Conservation (phyloP, 2,888 invertebrate genomes). For the Nysson spinosus region DNA sequence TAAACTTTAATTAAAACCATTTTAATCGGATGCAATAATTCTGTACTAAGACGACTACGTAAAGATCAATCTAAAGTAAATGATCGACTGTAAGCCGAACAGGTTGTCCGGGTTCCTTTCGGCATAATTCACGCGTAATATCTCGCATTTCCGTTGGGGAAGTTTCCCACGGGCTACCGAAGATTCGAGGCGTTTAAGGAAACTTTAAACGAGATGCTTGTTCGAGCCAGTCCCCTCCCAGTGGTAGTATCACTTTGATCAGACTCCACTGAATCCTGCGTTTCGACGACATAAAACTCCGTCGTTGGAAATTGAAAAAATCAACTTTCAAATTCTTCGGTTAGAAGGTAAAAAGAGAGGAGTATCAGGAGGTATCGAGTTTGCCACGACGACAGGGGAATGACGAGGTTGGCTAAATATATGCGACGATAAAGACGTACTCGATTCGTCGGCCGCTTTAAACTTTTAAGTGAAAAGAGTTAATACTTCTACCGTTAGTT, state of each 20-base stretch:
- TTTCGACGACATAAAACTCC: background rate
- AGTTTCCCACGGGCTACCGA: conserved; percentile 31
- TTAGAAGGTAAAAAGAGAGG: background rate
- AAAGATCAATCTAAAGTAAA: too few species aligned
- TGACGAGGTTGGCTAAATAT: conserved; percentile 28
- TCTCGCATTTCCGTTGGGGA: conserved; percentile 21
- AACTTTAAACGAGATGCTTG: conserved; percentile 48
- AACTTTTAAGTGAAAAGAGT: conserved; percentile 64
- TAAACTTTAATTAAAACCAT: too few species aligned
- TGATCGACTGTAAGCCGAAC: too few species aligned
- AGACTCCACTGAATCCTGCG: background rate
- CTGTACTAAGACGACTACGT: too few species aligned
- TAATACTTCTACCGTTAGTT: background rate
- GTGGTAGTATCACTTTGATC: conserved; percentile 10
- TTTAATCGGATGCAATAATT: too few species aligned
- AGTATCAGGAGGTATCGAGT: background rate
- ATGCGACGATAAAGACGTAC: conserved; percentile 31
- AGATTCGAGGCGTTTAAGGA: conserved; percentile 23
- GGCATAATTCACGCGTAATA: conserved; percentile 4
- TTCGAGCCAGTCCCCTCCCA: background rate
- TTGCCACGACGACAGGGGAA: background rate
- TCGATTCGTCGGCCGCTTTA: conserved; percentile 57
- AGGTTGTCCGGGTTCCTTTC: conserved; percentile 28
- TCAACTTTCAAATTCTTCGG: background rate
- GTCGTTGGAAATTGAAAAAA: conserved; percentile 14